These are phyloP conservation scores for Pachydiplax longipennis DNA, from an alignment of 2,888 invertebrate genomes.

Conservation along the genomic window DNA sequence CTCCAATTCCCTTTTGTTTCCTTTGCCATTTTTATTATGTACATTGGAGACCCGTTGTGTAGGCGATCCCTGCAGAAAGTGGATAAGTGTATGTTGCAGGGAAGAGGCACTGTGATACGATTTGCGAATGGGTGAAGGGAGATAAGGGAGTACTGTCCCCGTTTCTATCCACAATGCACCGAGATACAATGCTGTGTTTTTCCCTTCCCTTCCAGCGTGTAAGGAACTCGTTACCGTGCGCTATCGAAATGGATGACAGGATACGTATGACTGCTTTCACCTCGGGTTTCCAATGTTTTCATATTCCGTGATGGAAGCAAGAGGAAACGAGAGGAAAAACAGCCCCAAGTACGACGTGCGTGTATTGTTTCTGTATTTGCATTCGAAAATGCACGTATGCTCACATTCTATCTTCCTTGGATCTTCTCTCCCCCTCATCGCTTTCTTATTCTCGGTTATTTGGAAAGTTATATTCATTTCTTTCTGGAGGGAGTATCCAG, in stretches of 20 bases:
- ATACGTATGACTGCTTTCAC: neutral
- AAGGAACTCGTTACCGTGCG: neutral
- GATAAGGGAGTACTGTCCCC: neutral
- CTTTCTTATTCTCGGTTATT: neutral
- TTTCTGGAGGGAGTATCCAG: neutral
- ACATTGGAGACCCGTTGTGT: neutral
- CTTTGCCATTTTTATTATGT: too few relatives aligned
- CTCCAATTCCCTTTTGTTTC: too few relatives aligned
- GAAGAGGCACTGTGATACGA: neutral
- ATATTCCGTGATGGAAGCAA: neutral
- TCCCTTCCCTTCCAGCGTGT: neutral
- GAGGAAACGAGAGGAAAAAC: neutral
- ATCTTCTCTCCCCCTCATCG: neutral
- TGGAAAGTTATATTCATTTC: neutral
- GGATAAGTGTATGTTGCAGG: neutral
- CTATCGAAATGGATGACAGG: neutral
- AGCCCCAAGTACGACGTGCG: neutral
- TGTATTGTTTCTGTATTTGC: neutral
- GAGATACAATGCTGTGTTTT: neutral
- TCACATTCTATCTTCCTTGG: neutral
- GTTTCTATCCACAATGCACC: neutral
- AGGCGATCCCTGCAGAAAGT: neutral
- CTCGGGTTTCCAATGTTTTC: neutral
- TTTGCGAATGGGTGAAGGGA: neutral
- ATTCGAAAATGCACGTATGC: neutral